phyloP scores from a whole-genome alignment of 2,888 invertebrate species.

The Blastobasis adustella region DNA sequence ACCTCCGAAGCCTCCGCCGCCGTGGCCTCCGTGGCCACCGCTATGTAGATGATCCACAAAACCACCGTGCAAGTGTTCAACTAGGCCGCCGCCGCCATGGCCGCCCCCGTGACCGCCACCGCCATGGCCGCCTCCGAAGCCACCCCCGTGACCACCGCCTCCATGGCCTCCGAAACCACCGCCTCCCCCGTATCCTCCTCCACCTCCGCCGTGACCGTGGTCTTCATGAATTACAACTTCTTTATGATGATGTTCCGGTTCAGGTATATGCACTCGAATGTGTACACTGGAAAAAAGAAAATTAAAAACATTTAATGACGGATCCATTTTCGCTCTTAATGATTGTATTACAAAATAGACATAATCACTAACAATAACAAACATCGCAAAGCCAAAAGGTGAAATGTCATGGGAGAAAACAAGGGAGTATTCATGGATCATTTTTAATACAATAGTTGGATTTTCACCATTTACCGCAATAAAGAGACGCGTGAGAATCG shows the following conservation, averaged over 20 bases:
- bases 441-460: slow-evolving; percentile 50
- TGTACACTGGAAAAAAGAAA: slow-evolving; percentile 66
- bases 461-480: slow-evolving; percentile 67
- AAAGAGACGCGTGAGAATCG: slow-evolving; percentile 59
- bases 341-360: neutral
- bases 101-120: slow-evolving; percentile 17
- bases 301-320: neutral
- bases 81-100: slow-evolving; percentile 30
- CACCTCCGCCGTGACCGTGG: slow-evolving; percentile 25
- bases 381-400: slow-evolving; percentile 49
- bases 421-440: slow-evolving; percentile 34
- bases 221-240: slow-evolving; percentile 60
- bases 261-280: slow-evolving; percentile 72
- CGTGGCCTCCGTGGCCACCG: slow-evolving; percentile 15
- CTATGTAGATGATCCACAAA: slow-evolving; percentile 41
- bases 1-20: slow-evolving; percentile 19
- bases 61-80: slow-evolving; percentile 45
- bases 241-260: slow-evolving; percentile 63
- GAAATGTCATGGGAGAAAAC: slow-evolving; percentile 46
- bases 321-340: neutral
- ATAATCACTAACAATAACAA: neutral
- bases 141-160: slow-evolving; percentile 26
- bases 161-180: slow-evolving; percentile 29
- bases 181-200: slow-evolving; percentile 18
- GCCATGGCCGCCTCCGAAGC: slow-evolving; percentile 20